These are phyloP conservation scores for Sphyrna mokarran DNA, from an alignment of 2,113 vertebrate species.

Conservation along the genomic window DNA sequence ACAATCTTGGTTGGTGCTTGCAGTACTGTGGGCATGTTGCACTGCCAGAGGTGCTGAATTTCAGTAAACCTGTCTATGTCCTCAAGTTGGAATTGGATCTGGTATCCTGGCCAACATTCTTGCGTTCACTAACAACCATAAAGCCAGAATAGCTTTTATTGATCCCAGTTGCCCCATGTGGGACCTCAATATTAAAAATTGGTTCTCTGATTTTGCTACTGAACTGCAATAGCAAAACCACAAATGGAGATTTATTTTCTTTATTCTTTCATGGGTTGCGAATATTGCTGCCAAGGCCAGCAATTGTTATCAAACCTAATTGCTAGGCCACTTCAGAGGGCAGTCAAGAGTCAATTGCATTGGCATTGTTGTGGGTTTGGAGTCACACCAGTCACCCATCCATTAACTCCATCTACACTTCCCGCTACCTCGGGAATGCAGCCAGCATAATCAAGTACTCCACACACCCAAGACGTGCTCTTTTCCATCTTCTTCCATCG, in stretches of 20 bases:
- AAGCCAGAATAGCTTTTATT: background rate
- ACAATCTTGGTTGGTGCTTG: background rate
- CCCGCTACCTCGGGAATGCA: no score
- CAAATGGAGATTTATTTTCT: background rate
- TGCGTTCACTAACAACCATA: background rate
- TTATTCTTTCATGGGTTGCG: no score
- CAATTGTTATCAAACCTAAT: no score
- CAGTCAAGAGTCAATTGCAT: no score
- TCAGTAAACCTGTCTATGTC: background rate
- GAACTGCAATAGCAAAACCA: background rate
- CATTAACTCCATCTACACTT: no score
- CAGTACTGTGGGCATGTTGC: background rate
- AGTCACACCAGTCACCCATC: no score
- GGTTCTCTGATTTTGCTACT: background rate
- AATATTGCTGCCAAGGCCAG: no score
- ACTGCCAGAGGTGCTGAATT: background rate
- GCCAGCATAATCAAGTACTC: no score
- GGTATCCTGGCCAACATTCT: background rate
- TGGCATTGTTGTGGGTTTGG: no score
- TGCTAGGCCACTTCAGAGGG: background rate
- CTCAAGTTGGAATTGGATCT: background rate
- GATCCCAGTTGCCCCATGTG: background rate
- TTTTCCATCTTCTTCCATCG: no score
- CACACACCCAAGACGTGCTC: no score
- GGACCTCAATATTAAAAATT: background rate